These are phyloP conservation scores for Xyliphius kryptos DNA, from an alignment of 2,113 vertebrate species.

Conservation along the genomic window DNA sequence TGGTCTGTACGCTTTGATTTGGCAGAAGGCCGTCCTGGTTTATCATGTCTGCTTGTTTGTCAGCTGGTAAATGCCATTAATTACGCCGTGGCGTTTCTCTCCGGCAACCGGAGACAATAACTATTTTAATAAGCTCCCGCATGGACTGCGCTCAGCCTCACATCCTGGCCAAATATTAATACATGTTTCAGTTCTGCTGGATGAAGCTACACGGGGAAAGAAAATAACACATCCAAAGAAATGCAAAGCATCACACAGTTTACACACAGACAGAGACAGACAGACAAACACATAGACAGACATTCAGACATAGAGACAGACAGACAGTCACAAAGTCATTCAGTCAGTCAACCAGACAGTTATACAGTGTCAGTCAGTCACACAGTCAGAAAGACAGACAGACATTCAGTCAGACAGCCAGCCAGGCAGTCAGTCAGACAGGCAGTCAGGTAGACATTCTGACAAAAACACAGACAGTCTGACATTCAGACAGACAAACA, in stretches of 20 bases:
- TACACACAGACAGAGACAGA: background rate
- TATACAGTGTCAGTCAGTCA: too few species aligned
- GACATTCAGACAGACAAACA: too few species aligned
- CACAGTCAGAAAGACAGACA: too few species aligned
- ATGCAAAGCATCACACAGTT: background rate
- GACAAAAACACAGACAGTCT: too few species aligned
- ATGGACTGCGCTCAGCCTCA: conserved; percentile 50
- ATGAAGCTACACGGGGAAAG: conserved; percentile 24
- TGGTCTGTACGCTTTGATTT: background rate
- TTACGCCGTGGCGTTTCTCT: conserved; percentile 52
- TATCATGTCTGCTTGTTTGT: conserved; percentile 42
- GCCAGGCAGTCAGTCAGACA: too few species aligned
- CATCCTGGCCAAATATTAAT: conserved; percentile 59
- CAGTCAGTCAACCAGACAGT: too few species aligned
- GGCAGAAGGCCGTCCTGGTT: conserved; percentile 34
- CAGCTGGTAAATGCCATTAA: conserved; percentile 57
- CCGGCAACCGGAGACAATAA: conserved; percentile 50
- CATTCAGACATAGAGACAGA: background rate
- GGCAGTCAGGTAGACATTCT: too few species aligned
- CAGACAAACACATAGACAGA: background rate
- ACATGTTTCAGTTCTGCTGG: conserved; percentile 43
- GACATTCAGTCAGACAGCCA: too few species aligned
- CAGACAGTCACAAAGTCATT: too few species aligned
- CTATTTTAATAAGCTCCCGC: conserved; percentile 58
- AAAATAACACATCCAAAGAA: conserved; percentile 1